Evolutionary conservation across 2,888 invertebrate species (phyloP), one percentile per base, ranked within the genome.

Genomic region (Erebia palarica): DNA sequence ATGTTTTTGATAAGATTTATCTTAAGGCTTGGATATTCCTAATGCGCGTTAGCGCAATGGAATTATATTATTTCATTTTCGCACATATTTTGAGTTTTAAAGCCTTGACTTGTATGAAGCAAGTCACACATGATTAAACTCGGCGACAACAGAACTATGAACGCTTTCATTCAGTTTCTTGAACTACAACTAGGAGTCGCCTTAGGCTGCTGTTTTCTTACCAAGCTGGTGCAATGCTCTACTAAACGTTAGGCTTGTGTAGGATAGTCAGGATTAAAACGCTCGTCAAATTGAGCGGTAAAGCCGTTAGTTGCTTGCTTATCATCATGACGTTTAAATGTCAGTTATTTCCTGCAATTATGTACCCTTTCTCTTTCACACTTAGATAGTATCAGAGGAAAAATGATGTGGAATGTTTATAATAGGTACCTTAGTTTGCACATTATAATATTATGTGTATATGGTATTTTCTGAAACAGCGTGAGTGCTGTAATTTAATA

Each of bases 301-400:
- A 36, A 47, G 21, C 18, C 42, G n/a, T 18, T 7, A 16, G 13
- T 57, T 18, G 55, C 51, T 57, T 18, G 55, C 51, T 18, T 21
- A 42, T 55, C 55, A 65, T 65, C 55, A 44, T 44, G 42, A 47
- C 18, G 57, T 9, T 42, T 66, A 57, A 42, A 18, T 57, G 57
- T 66, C 36, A 18, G 57, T 3, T 44, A 21, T 44, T 66, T 65
- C 65, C 65, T 66, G 21, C 21, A 13, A 66, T 66, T 66, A 57
- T 66, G 16, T 55, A 27, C 27, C n/a, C 65, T 65, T 65, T 65
- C 65, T 55, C 65, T 65, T 66, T 42, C 16, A 42, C 13, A n/a
- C 57, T 57, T 18, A 55, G 55, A 55, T 9, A 47, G 61, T 44
- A 61, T 61, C 47, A 47, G 61, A 21, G 42, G 42, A 42, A 42